These are phyloP conservation scores for Trichomalopsis sarcophagae DNA, from an alignment of 1,140 invertebrate species.

Conservation along the genomic window DNA sequence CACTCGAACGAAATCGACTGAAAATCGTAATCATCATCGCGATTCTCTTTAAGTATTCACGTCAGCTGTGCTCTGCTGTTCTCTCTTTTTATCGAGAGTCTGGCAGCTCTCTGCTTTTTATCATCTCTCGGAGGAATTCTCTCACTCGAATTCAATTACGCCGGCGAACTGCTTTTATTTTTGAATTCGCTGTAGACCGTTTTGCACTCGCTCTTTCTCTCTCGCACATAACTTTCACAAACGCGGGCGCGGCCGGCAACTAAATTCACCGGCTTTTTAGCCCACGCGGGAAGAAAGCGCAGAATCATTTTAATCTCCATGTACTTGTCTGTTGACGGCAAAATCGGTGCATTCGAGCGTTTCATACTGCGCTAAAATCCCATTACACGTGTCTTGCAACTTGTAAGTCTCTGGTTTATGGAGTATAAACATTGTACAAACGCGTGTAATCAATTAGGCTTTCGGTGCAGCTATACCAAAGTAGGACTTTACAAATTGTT, in stretches of 20 bases:
- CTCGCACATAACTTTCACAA: slow-evolving; percentile 31
- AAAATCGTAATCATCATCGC: neutral
- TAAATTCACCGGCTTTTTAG: slow-evolving; percentile 19
- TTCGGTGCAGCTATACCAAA: neutral
- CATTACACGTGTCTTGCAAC: neutral
- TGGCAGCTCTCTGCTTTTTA: neutral
- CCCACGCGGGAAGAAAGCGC: slow-evolving; percentile 25
- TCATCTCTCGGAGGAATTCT: neutral
- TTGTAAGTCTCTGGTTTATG: neutral
- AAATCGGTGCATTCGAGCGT: neutral
- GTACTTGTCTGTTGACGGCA: neutral
- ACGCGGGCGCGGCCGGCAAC: slow-evolving; percentile 13
- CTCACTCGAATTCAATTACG: slow-evolving; percentile 17
- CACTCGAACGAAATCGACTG: no score
- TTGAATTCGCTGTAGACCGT: neutral
- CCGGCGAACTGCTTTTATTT: slow-evolving; percentile 16
- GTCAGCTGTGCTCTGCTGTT: neutral
- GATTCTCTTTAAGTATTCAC: neutral
- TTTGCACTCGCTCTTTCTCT: neutral
- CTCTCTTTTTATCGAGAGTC: neutral
- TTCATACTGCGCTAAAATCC: neutral
- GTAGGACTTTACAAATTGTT: neutral
- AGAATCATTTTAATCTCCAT: neutral
- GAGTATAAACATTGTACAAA: neutral
- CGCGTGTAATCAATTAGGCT: neutral